Evolutionary conservation across 1,140 invertebrate genomes (phyloP), one percentile per base, ranked within the genome.

Genomic region (Calephelis virginiensis): DNA sequence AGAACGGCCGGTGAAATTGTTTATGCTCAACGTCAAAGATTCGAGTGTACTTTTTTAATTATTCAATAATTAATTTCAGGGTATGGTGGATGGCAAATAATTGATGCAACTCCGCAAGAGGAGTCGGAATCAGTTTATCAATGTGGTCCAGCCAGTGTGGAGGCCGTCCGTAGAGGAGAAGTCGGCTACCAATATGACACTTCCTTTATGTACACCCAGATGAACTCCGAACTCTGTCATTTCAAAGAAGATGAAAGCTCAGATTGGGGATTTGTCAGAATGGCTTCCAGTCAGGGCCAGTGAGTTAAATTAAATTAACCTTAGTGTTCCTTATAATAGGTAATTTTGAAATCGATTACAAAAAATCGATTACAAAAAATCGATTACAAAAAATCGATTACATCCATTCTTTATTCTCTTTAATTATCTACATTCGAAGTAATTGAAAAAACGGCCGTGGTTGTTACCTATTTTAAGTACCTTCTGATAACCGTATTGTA

Each of bases 51-150:
- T 28, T 28, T 28, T 28, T 28, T 28, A 28, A 28, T 28, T 4
- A 28, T 28, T 4, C 28, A 28, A 4, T 28, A 9, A 8, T 43
- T 43, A 43, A 43, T 43, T 43, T 0, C 64, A 77, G 95, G 94
- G 14, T 95, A 95, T 79, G 95, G 95, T 46, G 96, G 96, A 6
- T 96, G 96, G 96, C 96, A 96, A 83, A 94, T 94, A 8, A 94
- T 96, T 73, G 96, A 97, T 80, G 91, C 95, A 2, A 96, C 95
- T 10, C 96, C 95, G 5, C 96, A 96, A 80, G 95, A 96, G 87
- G 86, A 92, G 66, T 95, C 95, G 64, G 93, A 93, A 56, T 88
- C 93, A 76, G 87, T 94, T 0, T 93, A 92, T 69, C 92, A 93
- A n/a, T 95, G 95, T 81, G 96, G 96, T 6, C 95, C 96, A 1